Conservation (phyloP, 2,888 invertebrate genomes). For the Uropetala carovei region DNA sequence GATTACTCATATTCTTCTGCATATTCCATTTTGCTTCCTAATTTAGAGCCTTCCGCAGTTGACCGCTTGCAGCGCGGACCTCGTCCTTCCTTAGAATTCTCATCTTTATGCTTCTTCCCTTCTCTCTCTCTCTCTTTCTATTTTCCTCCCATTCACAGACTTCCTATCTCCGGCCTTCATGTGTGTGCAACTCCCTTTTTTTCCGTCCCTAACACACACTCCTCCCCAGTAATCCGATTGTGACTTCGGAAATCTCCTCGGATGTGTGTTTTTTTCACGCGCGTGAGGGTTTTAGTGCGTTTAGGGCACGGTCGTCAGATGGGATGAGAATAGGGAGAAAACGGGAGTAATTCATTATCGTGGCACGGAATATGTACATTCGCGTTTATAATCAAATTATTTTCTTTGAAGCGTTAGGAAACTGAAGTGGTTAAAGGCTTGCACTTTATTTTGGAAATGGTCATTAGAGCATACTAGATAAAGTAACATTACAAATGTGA, state of each 20-base stretch:
- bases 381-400: not conserved
- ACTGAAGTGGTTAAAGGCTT: not conserved
- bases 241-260: constrained; percentile 36
- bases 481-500: too few species aligned
- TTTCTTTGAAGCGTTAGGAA: not conserved
- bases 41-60: constrained; percentile 30
- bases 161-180: not conserved
- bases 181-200: constrained; percentile 22
- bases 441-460: not conserved
- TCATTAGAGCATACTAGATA: too few species aligned
- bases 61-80: not conserved
- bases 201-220: not conserved
- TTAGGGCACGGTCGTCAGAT: not conserved
- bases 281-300: not conserved
- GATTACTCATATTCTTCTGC: constrained; percentile 39
- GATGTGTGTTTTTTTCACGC: constrained; percentile 18
- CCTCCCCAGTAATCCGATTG: constrained; percentile 48
- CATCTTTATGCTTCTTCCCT: not conserved
- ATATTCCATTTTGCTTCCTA: constrained; percentile 29
- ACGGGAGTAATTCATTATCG: not conserved
- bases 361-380: not conserved
- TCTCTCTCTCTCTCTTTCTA: constrained; percentile 27
- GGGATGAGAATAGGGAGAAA: not conserved
- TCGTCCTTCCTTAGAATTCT: constrained; percentile 30
- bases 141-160: not conserved